Percentiles rank a stretch among this genome's conserved stretches.
Conservation (phyloP, 2,888 invertebrate genomes). For the Leucozona laternaria region DNA sequence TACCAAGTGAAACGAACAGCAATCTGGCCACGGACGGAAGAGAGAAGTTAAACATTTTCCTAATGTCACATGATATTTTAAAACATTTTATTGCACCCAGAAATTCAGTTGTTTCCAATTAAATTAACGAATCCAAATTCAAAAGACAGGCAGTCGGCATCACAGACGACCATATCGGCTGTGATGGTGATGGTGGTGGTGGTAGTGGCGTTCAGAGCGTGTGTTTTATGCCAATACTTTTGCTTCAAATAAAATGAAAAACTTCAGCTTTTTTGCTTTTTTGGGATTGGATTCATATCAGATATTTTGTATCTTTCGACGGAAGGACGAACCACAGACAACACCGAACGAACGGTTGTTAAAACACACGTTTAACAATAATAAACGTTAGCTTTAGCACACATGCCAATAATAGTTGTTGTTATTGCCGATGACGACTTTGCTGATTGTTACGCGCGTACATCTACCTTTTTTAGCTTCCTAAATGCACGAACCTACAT, state of each 20-base stretch:
- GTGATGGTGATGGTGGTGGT: not conserved
- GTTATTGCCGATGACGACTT: constrained; percentile 74
- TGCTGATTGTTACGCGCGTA: constrained; percentile 60
- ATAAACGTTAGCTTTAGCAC: constrained; percentile 67
- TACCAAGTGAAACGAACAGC: constrained; percentile 40
- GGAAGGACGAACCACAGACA: constrained; percentile 68
- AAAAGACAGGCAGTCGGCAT: constrained; percentile 33
- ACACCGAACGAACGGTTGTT: constrained; percentile 43
- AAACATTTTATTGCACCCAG: constrained; percentile 73
- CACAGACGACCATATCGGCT: not conserved
- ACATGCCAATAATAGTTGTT: constrained; percentile 77
- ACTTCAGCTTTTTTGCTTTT: constrained; percentile 6
- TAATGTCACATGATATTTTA: constrained; percentile 74
- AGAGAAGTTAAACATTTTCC: constrained; percentile 72
- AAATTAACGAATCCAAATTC: constrained; percentile 70
- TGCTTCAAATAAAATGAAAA: constrained; percentile 56
- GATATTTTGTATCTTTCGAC: constrained; percentile 64
- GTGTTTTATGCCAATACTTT: constrained; percentile 36
- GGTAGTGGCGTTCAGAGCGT: not conserved
- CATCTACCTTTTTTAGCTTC: constrained; percentile 11
- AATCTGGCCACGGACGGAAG: constrained; percentile 22
- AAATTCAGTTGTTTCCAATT: constrained; percentile 75
- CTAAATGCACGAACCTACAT: constrained; percentile 53
- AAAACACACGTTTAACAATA: constrained; percentile 68
- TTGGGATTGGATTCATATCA: constrained; percentile 54